phyloP scores from a whole-genome alignment of 1,140 invertebrate genomes.

The Ylistrum balloti region DNA sequence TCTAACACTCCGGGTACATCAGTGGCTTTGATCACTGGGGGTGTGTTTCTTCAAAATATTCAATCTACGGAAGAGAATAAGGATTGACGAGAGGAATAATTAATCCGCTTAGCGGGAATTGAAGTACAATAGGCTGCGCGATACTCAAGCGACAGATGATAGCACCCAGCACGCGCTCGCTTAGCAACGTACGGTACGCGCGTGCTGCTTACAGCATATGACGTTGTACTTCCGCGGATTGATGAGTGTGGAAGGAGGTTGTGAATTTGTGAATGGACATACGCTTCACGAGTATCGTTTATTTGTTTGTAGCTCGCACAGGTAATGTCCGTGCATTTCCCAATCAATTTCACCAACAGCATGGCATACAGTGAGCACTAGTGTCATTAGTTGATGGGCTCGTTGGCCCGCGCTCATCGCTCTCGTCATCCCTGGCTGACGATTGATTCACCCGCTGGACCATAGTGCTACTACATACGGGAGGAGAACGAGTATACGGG shows the following conservation, averaged over 20 bases:
- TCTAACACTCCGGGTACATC: too few relatives aligned
- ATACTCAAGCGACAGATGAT: not conserved
- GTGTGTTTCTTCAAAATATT: not conserved
- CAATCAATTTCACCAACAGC: not conserved
- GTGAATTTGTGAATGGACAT: not conserved
- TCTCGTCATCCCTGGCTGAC: not conserved
- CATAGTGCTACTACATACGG: not conserved
- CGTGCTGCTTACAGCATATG: slow-evolving; percentile 16
- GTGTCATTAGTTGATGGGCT: not conserved
- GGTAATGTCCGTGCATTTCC: not conserved
- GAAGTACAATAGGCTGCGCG: not conserved
- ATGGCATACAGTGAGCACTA: not conserved
- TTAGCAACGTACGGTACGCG: slow-evolving; percentile 31
- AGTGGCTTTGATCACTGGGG: too few relatives aligned
- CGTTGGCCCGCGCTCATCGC: not conserved
- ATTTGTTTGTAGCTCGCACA: not conserved
- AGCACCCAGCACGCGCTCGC: not conserved
- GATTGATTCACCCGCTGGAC: slow-evolving; percentile 13
- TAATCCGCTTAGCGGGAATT: not conserved
- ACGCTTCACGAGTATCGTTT: not conserved
- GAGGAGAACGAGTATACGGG: not conserved
- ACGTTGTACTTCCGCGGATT: not conserved
- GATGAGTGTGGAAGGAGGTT: not conserved
- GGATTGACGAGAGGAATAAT: not conserved
- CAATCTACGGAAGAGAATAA: not conserved